Evolutionary conservation across 2,797 vertebrate species (phyloP).

Genomic region (Pteropus rufus): DNA sequence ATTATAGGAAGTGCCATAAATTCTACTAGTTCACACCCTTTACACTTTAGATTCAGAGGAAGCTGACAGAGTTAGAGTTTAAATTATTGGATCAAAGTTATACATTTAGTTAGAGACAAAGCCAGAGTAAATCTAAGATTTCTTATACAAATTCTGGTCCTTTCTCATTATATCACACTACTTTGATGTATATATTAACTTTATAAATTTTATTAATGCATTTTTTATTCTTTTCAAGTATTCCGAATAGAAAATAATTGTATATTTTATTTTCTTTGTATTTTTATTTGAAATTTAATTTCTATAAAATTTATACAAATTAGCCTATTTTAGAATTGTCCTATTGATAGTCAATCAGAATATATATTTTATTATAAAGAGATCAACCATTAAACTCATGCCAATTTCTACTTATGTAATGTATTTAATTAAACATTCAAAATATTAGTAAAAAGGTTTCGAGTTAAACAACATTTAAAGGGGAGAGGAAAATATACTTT

Average conservation of each 20-base stretch:
- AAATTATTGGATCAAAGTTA: neutral
- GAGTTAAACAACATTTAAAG: neutral
- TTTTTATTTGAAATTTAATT: neutral
- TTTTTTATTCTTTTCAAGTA: neutral
- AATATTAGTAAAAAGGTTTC: neutral
- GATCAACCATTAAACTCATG: neutral
- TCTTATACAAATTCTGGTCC: neutral
- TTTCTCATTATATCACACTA: neutral
- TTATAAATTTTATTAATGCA: neutral
- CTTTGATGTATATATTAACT: neutral
- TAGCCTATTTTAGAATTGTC: neutral
- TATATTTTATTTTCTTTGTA: neutral
- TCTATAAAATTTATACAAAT: neutral
- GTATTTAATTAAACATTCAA: neutral
- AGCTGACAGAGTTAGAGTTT: neutral
- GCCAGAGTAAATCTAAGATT: neutral
- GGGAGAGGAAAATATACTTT: neutral
- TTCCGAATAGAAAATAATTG: neutral
- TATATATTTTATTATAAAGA: neutral
- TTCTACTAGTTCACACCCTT: neutral
- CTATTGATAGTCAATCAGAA: neutral
- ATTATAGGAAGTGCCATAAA: neutral
- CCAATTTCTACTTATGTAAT: neutral
- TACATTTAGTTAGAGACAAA: neutral
- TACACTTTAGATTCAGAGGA: neutral